phyloP scores from a whole-genome alignment of 1,140 invertebrate species.

The Aphidius ervi region DNA sequence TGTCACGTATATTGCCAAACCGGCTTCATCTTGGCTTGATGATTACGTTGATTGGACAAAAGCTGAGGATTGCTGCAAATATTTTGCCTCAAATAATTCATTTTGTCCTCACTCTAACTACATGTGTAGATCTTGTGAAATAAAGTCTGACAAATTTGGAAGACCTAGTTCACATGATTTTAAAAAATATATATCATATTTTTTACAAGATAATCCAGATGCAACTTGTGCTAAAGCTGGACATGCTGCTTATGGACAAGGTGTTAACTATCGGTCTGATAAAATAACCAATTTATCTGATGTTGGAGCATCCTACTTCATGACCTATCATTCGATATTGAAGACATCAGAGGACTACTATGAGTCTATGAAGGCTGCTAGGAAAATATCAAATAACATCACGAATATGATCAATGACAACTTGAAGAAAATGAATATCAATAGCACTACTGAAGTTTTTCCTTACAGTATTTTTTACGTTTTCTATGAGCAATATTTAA shows the following conservation, averaged over 20 bases:
- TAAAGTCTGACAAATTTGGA: constrained; percentile 48
- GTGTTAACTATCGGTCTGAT: constrained; percentile 60
- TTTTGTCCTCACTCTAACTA: constrained; percentile 66
- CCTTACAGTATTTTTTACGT: constrained; percentile 98
- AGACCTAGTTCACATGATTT: constrained; percentile 68
- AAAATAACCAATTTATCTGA: constrained; percentile 41
- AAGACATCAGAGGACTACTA: constrained; percentile 92
- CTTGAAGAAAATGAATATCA: constrained; percentile 50
- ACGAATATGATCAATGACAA: constrained; percentile 69
- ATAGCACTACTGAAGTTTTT: constrained; percentile 76
- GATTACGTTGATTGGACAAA: constrained; percentile 91
- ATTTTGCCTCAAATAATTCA: constrained; percentile 53
- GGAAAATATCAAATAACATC: constrained; percentile 77
- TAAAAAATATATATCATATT: constrained; percentile 78
- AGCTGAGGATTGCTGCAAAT: constrained; percentile 59
- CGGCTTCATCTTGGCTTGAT: constrained; percentile 93
- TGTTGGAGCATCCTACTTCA: constrained; percentile 80
- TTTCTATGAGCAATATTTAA: constrained; percentile 98
- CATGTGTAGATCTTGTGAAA: constrained; percentile 52
- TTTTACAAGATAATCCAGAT: constrained; percentile 86
- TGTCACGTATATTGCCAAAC: constrained; percentile 80
- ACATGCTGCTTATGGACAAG: constrained; percentile 74
- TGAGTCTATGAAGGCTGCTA: constrained; percentile 75
- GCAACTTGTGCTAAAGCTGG: constrained; percentile 79
- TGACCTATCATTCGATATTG: constrained; percentile 93